Conservation (phyloP, 2,113 vertebrate species). For the Spheniscus mendiculus region DNA sequence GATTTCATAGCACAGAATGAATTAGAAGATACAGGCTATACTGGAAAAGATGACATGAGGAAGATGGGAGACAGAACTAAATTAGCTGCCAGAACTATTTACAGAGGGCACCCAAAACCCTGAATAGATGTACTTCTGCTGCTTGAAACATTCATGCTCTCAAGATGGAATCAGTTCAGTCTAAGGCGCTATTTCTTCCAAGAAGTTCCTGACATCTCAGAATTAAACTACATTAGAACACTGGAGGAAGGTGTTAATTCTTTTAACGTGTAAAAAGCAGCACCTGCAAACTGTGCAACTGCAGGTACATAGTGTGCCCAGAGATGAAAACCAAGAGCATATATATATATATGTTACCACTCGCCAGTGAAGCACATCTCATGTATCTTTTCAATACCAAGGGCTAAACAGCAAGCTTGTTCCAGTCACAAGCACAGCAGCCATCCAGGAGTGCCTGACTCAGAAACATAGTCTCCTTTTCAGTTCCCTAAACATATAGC, state of each 20-base stretch:
- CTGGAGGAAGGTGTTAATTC: neutral
- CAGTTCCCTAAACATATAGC: neutral
- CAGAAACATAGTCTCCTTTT: neutral
- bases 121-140: constrained; percentile 7
- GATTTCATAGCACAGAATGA: neutral
- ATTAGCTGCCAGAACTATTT: constrained; percentile 29
- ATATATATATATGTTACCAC: constrained; percentile 1
- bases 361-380: constrained; percentile 26
- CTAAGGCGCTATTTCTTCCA: neutral
- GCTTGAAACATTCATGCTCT: neutral
- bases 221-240: neutral
- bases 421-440: constrained; percentile 28
- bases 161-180: neutral
- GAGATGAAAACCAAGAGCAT: constrained; percentile 21
- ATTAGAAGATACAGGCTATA: neutral
- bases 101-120: neutral
- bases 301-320: neutral
- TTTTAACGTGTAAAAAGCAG: neutral
- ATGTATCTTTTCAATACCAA: constrained; percentile 29
- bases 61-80: constrained; percentile 2
- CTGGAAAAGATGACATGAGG: neutral
- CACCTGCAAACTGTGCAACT: neutral
- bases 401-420: constrained; percentile 10
- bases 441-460: neutral
- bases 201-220: neutral